These are phyloP conservation scores for Cerastis rubricosa DNA, from an alignment of 2,888 invertebrate genomes.

Conservation along the genomic window DNA sequence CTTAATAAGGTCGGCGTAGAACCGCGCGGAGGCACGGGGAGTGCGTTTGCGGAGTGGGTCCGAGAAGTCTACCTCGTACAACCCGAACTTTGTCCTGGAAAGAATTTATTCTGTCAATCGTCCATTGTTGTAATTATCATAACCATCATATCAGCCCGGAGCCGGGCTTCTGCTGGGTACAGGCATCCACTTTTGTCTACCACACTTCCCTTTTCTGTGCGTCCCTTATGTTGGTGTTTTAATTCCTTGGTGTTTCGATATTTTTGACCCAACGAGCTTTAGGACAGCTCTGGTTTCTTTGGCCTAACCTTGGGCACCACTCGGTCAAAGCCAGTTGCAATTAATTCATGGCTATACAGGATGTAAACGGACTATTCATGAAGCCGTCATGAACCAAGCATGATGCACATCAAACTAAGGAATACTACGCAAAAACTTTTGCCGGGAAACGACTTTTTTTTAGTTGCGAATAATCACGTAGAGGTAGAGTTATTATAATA, in stretches of 20 bases:
- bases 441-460: neutral
- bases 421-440: neutral
- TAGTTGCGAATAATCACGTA: neutral
- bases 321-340: no score
- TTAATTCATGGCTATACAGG: neutral
- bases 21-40: conserved; percentile 68
- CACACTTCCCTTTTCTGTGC: no score
- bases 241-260: no score
- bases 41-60: conserved; percentile 66
- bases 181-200: no score
- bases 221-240: no score
- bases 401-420: neutral
- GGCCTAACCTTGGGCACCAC: no score
- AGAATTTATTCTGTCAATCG: neutral
- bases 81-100: conserved; percentile 61
- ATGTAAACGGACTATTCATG: neutral
- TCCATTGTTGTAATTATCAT: neutral
- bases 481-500: no score
- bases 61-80: conserved; percentile 69
- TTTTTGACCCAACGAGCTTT: no score
- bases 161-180: no score
- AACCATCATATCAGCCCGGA: no score
- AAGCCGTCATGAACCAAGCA: neutral
- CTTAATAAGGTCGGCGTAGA: conserved; percentile 68
- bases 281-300: no score